Evolutionary conservation across 1,140 invertebrate genomes (phyloP).

Genomic region (Pachyrhynchus sulphureomaculatus): DNA sequence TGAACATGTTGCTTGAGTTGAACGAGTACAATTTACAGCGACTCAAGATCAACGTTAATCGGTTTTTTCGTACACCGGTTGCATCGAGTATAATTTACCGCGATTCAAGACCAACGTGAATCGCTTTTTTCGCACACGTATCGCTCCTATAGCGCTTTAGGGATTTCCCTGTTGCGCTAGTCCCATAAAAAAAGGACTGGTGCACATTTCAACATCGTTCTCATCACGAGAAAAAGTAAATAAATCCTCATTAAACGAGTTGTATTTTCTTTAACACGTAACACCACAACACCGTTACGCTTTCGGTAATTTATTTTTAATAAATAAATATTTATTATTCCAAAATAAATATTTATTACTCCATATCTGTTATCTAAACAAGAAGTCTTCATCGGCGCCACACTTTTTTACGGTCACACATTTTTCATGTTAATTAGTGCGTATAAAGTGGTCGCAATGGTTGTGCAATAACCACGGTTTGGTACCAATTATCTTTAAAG

Average conservation of each 20-base stretch:
- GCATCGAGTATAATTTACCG: too few relatives aligned
- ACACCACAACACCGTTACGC: slow-evolving; percentile 12
- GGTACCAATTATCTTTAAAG: slow-evolving; percentile 17
- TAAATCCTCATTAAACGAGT: slow-evolving; percentile 7
- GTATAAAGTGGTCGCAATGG: slow-evolving; percentile 7
- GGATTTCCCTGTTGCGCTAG: too few relatives aligned
- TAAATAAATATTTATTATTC: slow-evolving; percentile 30
- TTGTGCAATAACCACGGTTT: slow-evolving; percentile 8
- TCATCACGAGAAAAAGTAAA: background rate
- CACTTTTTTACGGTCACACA: slow-evolving; percentile 26
- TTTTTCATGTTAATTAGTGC: slow-evolving; percentile 23
- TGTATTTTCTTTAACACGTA: background rate
- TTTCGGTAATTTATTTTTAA: slow-evolving; percentile 20
- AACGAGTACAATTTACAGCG: too few relatives aligned
- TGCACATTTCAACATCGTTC: too few relatives aligned
- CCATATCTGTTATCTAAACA: slow-evolving; percentile 26
- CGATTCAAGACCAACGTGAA: too few relatives aligned
- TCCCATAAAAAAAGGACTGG: too few relatives aligned
- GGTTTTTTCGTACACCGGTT: too few relatives aligned
- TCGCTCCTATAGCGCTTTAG: too few relatives aligned
- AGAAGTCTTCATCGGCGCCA: slow-evolving; percentile 20
- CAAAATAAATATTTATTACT: slow-evolving; percentile 29
- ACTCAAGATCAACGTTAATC: too few relatives aligned
- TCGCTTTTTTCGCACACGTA: too few relatives aligned
- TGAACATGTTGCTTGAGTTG: too few relatives aligned